Evolutionary conservation across 2,888 invertebrate species (phyloP), one percentile per base, ranked within the genome.

Genomic region (Cephus rjabovi): DNA sequence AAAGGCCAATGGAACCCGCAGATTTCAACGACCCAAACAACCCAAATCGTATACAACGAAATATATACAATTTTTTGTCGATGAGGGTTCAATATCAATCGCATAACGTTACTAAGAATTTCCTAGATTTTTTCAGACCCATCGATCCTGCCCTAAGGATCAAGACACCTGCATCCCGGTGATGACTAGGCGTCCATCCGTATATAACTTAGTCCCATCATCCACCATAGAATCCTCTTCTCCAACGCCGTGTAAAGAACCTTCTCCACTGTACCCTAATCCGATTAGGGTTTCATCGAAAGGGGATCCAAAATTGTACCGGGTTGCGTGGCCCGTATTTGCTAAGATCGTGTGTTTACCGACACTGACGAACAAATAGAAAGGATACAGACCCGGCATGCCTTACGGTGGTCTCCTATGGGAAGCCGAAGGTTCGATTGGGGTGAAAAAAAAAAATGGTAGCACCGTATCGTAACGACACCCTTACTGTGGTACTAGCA

Each of bases 251-350:
- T 56, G 23, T 56, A 56, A 56, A 56, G 56, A 56, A 56, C 56
- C 56, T 56, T 56, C 23, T 56, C 56, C 56, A 56, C 56, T 56
- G 56, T 56, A 15, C 74, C 77, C 80, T 80, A 81, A 81, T 81
- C 80, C 82, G 84, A 83, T 84, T 82, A 84, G 77, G 79, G 75
- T 82, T 82, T 81, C 81, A 80, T 80, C 80, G 82, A 83, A 81
- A 30, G 34, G 56, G 56, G 56, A 56, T 56, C 56, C 56, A 56
- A 56, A 56, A 56, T 56, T 56, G 56, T 56, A 23, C 9, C 56
- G 56, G 23, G 56, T 56, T 23, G 56, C 56, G 56, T 56, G 9
- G 56, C 23, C 23, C 23, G 56, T 56, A 56, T 56, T 56, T 56
- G 56, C 56, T 56, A 56, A 9, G 56, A 56, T 56, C 56, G 6